These are phyloP conservation scores for Amblyjoppa proteus DNA, from an alignment of 2,888 invertebrate species.

Conservation along the genomic window DNA sequence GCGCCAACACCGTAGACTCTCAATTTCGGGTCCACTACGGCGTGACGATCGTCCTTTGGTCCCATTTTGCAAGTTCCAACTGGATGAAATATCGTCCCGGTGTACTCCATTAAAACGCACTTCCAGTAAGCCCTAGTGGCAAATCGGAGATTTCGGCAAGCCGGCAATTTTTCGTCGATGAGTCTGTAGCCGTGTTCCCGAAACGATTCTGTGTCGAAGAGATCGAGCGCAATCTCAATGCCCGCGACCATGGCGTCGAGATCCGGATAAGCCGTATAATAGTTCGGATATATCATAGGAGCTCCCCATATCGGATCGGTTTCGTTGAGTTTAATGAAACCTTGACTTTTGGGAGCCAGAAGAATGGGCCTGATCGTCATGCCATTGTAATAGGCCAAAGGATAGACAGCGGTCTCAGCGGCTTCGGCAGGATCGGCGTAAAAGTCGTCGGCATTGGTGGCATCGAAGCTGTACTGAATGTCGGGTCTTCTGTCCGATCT, in stretches of 20 bases:
- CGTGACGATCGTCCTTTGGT: constrained; percentile 87
- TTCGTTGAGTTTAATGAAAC: constrained; percentile 88
- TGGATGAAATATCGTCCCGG: constrained; percentile 90
- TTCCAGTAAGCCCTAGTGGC: constrained; percentile 89
- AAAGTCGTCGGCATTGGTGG: constrained; percentile 87
- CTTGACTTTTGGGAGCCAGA: constrained; percentile 88
- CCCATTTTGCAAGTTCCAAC: constrained; percentile 91
- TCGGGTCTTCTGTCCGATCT: constrained; percentile 86
- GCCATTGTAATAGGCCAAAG: constrained; percentile 88
- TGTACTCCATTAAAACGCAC: constrained; percentile 89
- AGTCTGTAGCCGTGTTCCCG: constrained; percentile 86
- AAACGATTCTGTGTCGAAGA: constrained; percentile 88
- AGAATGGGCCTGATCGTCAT: constrained; percentile 88
- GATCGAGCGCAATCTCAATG: constrained; percentile 87
- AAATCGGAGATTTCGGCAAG: constrained; percentile 87
- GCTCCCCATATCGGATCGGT: constrained; percentile 90
- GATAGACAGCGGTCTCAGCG: constrained; percentile 85
- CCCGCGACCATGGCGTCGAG: constrained; percentile 88
- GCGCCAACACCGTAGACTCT: constrained; percentile 88
- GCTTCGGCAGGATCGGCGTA: constrained; percentile 87
- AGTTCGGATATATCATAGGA: constrained; percentile 91
- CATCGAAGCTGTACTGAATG: constrained; percentile 89
- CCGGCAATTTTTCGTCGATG: constrained; percentile 87
- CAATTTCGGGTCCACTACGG: constrained; percentile 89
- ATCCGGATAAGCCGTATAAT: constrained; percentile 89